Evolutionary conservation across 2,113 vertebrate genomes (phyloP), one percentile per base, ranked within the genome.

Genomic region (Furnarius figulus): DNA sequence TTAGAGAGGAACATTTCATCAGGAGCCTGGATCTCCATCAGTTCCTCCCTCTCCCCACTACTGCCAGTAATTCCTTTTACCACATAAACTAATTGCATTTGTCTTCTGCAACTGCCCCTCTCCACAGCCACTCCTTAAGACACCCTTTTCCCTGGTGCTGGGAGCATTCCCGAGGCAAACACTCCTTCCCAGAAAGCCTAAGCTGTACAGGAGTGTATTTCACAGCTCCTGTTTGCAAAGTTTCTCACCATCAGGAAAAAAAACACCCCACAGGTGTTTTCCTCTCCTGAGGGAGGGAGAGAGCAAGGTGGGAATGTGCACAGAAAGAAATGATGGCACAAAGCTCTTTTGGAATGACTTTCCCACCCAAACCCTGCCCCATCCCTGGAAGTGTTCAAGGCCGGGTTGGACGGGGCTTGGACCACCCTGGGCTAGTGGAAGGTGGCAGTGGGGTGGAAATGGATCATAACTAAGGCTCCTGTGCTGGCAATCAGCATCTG

Each of bases 311-410:
- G 46, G 59, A 77, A 27, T 4, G 3, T 1, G 10, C 39, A 23
- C 2, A 1, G 2, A 21, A 6, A 16, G 6, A 12, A 55, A 23
- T 0, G 0, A 19, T 0, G 0, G 27, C 33, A 6, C 2, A 6
- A 14, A 58, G 28, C 12, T 4, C 17, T 28, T 85, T 19, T 2
- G 33, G 1, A 24, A 23, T 4, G 46, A 12, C 22, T 33, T 28
- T 52, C 12, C 28, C 16, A 20, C 14, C 62, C 20, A 22, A 68
- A 6, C 9, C 21, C 40, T 23, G 47, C 31, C 28, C 25, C 22
- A 56, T 16, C 17, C 40, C n/a, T 55, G 55, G 30, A 33, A 23
- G 62, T 10, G 40, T 33, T 31, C 30, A 5, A 44, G 62, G 62
- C 9, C 9, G 7, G 40, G 40, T 30, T 42, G 35, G 14, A 46